phyloP scores from a whole-genome alignment of 1,140 invertebrate species.

The Drosophila parabipectinata region DNA sequence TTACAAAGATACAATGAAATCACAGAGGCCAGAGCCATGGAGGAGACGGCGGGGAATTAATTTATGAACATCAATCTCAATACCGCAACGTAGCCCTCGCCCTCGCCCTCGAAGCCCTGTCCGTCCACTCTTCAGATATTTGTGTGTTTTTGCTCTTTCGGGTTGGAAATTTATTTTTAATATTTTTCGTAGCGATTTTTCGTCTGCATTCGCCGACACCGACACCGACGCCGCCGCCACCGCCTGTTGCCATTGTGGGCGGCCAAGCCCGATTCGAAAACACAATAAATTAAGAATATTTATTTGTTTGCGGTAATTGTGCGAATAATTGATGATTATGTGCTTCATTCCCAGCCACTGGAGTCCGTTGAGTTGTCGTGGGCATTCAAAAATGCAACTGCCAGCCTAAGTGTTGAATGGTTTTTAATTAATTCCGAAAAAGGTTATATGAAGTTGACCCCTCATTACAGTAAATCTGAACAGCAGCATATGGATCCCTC shows the following conservation, averaged over 20 bases:
- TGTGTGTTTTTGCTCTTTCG: constrained; percentile 63
- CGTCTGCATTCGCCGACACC: constrained; percentile 40
- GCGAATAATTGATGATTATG: constrained; percentile 81
- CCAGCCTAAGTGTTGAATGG: constrained; percentile 47
- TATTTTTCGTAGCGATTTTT: constrained; percentile 59
- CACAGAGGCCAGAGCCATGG: constrained; percentile 3
- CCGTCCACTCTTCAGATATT: constrained; percentile 16
- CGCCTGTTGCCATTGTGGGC: constrained; percentile 55
- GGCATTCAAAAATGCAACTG: constrained; percentile 26
- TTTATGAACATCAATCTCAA: constrained; percentile 78
- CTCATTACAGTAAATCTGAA: constrained; percentile 34
- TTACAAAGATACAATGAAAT: constrained; percentile 20
- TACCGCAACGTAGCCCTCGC: constrained; percentile 33
- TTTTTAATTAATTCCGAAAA: constrained; percentile 69
- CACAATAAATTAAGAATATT: constrained; percentile 81
- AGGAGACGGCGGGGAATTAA: constrained; percentile 51
- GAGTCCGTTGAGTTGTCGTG: constrained; percentile 20
- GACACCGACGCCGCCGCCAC: constrained; percentile 3
- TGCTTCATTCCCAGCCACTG: constrained; percentile 48
- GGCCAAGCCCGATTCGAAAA: constrained; percentile 62
- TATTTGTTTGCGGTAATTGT: constrained; percentile 80
- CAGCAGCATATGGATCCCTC: constrained; percentile 1
- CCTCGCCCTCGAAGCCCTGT: constrained; percentile 6
- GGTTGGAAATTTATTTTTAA: constrained; percentile 75
- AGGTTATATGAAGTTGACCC: constrained; percentile 57